Percentiles rank a stretch among this genome's conserved stretches.
phyloP scores from a whole-genome alignment of 2,888 invertebrate genomes.

The Corythucha ciliata region DNA sequence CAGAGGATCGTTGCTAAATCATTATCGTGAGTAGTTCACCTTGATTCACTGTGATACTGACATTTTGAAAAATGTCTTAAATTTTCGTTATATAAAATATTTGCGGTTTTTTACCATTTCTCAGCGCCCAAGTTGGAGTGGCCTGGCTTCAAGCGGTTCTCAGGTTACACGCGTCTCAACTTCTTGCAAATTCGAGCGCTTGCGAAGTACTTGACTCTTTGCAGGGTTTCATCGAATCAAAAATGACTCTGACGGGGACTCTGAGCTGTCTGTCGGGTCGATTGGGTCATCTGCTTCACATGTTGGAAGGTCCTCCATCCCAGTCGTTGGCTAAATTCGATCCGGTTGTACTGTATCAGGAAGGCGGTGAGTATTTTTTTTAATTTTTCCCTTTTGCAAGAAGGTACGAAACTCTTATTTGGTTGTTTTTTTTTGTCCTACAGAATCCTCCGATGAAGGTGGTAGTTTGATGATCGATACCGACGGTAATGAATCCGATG shows the following conservation, averaged over 20 bases:
- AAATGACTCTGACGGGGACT: conserved; percentile 47
- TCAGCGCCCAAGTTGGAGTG: conserved; percentile 47
- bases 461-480: conserved; percentile 37
- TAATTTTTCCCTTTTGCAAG: neutral
- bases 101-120: conserved; percentile 10
- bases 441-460: conserved; percentile 40
- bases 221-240: conserved; percentile 49
- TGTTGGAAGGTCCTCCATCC: conserved; percentile 45
- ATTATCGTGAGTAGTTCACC: conserved; percentile 4
- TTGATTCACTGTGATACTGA: neutral
- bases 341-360: conserved; percentile 48
- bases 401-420: neutral
- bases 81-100: conserved; percentile 25
- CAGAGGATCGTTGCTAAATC: no score
- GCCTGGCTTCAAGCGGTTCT: conserved; percentile 53
- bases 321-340: conserved; percentile 39
- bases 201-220: conserved; percentile 49
- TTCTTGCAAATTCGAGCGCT: conserved; percentile 53
- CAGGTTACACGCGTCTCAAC: conserved; percentile 50
- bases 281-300: conserved; percentile 50
- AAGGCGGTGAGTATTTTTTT: conserved; percentile 39
- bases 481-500: conserved; percentile 38
- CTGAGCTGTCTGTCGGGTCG: conserved; percentile 52
- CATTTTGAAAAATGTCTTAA: neutral
- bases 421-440: conserved; percentile 1